Evolutionary conservation across 2,113 vertebrate genomes (phyloP).

Genomic region (Psammodynastes pulverulentus): DNA sequence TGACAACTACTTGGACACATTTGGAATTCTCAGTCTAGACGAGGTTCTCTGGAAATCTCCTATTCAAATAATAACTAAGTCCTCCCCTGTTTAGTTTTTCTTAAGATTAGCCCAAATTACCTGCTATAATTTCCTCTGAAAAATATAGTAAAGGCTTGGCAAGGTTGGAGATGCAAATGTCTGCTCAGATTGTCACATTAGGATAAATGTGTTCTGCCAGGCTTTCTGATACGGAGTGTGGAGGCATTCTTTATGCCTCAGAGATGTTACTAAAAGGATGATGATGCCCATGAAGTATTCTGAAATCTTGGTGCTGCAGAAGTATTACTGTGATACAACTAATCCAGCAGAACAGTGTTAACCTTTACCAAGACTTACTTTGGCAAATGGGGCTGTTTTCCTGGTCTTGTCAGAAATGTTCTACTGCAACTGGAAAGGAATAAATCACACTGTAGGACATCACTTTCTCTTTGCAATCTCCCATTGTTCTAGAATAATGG

Average conservation of each 20-base stretch:
- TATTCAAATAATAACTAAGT: not conserved
- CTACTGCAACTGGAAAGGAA: slow-evolving; percentile 71
- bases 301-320: slow-evolving; percentile 33
- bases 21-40: not conserved
- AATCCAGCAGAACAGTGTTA: slow-evolving; percentile 61
- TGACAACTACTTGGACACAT: not conserved
- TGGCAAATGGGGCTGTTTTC: slow-evolving; percentile 67
- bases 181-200: not conserved
- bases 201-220: not conserved
- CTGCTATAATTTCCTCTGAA: not conserved
- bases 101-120: not conserved
- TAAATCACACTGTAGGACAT: slow-evolving; percentile 72
- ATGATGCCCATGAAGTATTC: slow-evolving; percentile 1
- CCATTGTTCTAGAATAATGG: slow-evolving; percentile 76
- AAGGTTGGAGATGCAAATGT: not conserved
- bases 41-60: not conserved
- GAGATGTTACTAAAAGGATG: slow-evolving; percentile 3
- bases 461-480: slow-evolving; percentile 53
- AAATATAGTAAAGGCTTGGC: not conserved
- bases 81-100: not conserved
- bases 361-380: slow-evolving; percentile 69
- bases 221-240: not conserved
- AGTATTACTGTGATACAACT: slow-evolving; percentile 53
- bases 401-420: slow-evolving; percentile 72
- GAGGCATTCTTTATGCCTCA: not conserved